phyloP scores from a whole-genome alignment of 1,140 invertebrate species.

The Myzus persicae region DNA sequence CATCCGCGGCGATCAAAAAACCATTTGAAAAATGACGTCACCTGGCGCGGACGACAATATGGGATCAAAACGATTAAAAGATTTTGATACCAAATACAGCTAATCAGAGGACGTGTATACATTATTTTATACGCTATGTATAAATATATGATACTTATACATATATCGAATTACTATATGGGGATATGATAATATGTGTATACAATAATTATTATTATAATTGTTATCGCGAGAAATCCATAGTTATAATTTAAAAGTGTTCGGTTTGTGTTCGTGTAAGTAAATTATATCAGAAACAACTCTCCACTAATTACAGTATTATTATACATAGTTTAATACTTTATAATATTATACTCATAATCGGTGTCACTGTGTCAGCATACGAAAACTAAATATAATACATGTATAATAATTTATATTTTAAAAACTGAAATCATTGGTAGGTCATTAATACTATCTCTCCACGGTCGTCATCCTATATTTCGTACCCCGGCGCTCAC shows the following conservation, averaged over 20 bases:
- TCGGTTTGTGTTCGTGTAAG: not conserved
- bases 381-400: not conserved
- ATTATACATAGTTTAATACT: not conserved
- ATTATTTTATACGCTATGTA: not conserved
- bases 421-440: not conserved
- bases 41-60: not conserved
- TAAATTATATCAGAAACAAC: not conserved
- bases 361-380: too few species aligned
- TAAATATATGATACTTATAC: not conserved
- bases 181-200: not conserved
- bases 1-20: not conserved
- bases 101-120: not conserved
- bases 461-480: not conserved
- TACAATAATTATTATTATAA: not conserved
- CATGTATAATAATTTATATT: not conserved
- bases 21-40: slow-evolving; percentile 3
- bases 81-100: slow-evolving; percentile 12
- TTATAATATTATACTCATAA: not conserved
- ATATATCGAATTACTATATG: not conserved
- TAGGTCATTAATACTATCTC: not conserved
- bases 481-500: too few species aligned
- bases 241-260: not conserved
- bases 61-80: slow-evolving; percentile 37
- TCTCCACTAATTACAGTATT: not conserved
- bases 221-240: not conserved